phyloP scores from a whole-genome alignment of 2,888 invertebrate species.

The Synergus itoensis region DNA sequence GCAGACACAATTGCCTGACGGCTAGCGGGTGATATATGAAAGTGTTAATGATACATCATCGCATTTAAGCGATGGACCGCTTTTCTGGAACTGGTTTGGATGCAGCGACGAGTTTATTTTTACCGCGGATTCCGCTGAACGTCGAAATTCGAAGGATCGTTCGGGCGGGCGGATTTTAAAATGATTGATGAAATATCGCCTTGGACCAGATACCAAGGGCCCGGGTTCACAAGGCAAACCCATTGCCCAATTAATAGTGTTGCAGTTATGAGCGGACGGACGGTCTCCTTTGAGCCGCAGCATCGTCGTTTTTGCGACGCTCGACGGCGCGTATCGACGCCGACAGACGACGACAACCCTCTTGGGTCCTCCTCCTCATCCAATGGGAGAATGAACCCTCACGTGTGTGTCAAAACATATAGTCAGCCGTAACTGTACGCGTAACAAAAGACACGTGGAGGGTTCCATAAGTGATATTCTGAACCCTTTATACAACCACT shows the following conservation, averaged over 20 bases:
- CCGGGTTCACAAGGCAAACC: slow-evolving; percentile 54
- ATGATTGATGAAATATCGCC: slow-evolving; percentile 69
- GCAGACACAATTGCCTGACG: slow-evolving; percentile 12
- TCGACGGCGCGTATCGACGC: slow-evolving; percentile 71
- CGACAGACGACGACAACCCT: slow-evolving; percentile 68
- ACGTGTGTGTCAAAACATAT: slow-evolving; percentile 62
- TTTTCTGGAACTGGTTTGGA: slow-evolving; percentile 38
- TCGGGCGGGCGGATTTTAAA: slow-evolving; percentile 58
- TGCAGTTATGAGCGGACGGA: slow-evolving; percentile 55
- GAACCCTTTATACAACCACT: neutral
- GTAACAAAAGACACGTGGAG: slow-evolving; percentile 57
- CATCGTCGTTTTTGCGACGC: slow-evolving; percentile 70
- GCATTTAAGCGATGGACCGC: slow-evolving; percentile 28
- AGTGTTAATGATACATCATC: slow-evolving; percentile 39
- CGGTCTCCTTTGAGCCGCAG: slow-evolving; percentile 60
- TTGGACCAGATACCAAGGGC: slow-evolving; percentile 54
- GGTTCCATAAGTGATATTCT: slow-evolving; percentile 32
- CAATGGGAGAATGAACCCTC: slow-evolving; percentile 58
- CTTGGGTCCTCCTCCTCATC: slow-evolving; percentile 51
- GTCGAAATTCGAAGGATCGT: slow-evolving; percentile 45
- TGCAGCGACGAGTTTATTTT: slow-evolving; percentile 25
- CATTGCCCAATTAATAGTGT: slow-evolving; percentile 59
- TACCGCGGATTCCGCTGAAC: slow-evolving; percentile 47
- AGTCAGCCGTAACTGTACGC: slow-evolving; percentile 53
- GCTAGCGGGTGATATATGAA: slow-evolving; percentile 30